Base-by-base conservation (phyloP, 2,797 vertebrate species). In the Pseudochaenichthys georgianus region DNA sequence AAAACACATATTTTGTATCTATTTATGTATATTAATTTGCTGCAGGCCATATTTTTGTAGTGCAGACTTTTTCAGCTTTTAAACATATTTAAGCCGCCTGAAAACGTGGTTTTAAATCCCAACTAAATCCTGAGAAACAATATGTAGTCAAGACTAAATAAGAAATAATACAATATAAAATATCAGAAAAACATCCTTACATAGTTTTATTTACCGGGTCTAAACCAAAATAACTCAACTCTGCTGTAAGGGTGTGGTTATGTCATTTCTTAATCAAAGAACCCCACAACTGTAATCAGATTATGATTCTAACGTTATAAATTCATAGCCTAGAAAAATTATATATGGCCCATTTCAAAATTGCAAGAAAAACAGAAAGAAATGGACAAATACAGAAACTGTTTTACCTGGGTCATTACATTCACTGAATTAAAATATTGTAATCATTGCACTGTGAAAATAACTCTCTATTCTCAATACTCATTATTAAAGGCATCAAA, bases 61-160 rank as follows among this genome's bases (percentile, higher is more conserved):
- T 23, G 17, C 55, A 53, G 38, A 78, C 16, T 13, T 43, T 34
- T 13, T 57, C 5, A 69, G 45, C 28, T 28, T 58, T 68, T 19
- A 50, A 50, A 66, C 6, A 0, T 16, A 52, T 66, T 60, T 62
- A 55, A 76, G 52, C 13, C 41, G 2, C 28, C 28, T 65, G 2
- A 54, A 50, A 72, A 64, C 13, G 23, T 42, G 17, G 15, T 42
- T 46, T 53, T 9, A 48, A 12, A 59, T 31, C 38, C n/a, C 15
- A 47, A 13, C 16, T 28, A 19, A 72, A 73, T 52, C 28, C 59
- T 68, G 64, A 74, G 59, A 55, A 64, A 66, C 4, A 66, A 57
- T 23, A 11, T 53, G 48, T 38, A n/a, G 7, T 21, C 13, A 45
- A 53, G 48, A 42, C 42, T 55, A 70, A 57, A 28, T 38, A 43